Evolutionary conservation across 2,113 vertebrate genomes (phyloP).

Genomic region (Capreolus pygargus): DNA sequence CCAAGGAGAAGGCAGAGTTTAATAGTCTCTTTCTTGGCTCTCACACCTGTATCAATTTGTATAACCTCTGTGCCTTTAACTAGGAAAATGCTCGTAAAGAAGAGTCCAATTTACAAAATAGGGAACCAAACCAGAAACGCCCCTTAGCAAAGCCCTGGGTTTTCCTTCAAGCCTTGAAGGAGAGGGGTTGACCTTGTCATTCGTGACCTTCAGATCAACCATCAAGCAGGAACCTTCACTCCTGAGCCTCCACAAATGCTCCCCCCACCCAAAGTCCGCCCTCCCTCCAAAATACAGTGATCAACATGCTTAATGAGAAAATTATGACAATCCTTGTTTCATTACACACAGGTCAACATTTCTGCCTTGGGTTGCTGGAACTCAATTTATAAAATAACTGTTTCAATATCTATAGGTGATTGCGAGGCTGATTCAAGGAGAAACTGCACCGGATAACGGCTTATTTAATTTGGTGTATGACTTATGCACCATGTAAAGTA

Average conservation of each 20-base stretch:
- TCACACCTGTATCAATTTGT: background rate
- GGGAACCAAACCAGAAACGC: background rate
- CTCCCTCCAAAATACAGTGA: background rate
- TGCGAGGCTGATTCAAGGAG: conserved; percentile 37
- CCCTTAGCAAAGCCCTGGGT: background rate
- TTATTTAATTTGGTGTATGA: conserved; percentile 63
- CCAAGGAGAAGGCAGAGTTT: background rate
- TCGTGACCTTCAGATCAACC: background rate
- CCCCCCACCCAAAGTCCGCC: background rate
- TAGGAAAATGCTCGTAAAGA: background rate
- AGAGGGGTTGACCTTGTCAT: background rate
- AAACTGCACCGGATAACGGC: conserved; percentile 40
- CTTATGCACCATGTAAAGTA: conserved; percentile 42
- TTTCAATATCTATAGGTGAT: conserved; percentile 44
- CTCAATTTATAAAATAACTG: conserved; percentile 45
- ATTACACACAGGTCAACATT: background rate
- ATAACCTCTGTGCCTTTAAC: background rate
- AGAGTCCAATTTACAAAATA: background rate
- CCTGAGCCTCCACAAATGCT: background rate
- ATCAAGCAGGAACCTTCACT: background rate
- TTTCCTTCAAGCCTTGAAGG: background rate
- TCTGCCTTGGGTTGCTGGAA: background rate
- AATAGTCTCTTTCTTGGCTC: background rate
- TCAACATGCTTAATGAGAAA: conserved; percentile 21
- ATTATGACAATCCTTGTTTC: background rate